Percentiles rank a stretch among this genome's conserved stretches.
Conservation (phyloP, 2,888 invertebrate genomes). For the Lycocerus yunnanus region DNA sequence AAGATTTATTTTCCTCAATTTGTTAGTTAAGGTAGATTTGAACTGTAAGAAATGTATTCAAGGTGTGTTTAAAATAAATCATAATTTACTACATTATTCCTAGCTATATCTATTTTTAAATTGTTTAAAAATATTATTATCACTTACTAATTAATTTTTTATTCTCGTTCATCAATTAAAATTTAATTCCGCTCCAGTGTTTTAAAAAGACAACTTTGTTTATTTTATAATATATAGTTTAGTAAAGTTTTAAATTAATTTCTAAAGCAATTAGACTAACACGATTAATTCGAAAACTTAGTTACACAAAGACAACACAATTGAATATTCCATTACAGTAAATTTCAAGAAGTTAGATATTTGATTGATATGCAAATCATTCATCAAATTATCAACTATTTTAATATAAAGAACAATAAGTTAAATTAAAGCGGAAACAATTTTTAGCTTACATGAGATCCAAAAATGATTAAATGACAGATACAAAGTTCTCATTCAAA, state of each 20-base stretch:
- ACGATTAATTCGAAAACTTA: not conserved
- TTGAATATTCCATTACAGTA: not conserved
- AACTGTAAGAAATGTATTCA: not conserved
- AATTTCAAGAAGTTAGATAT: not conserved
- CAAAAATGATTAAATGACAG: too few relatives aligned
- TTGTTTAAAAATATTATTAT: not conserved
- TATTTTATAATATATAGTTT: not conserved
- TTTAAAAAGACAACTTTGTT: not conserved
- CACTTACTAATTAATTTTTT: not conserved
- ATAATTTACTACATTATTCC: not conserved
- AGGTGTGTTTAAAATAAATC: not conserved
- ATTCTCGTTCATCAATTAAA: not conserved
- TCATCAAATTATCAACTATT: too few relatives aligned
- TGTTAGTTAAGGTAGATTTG: not conserved
- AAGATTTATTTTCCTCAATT: not conserved
- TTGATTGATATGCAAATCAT: not conserved
- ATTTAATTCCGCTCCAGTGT: too few relatives aligned
- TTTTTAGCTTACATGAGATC: too few relatives aligned
- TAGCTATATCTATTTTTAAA: not conserved
- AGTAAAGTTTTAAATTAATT: not conserved
- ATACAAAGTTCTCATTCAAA: too few relatives aligned
- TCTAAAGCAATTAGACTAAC: not conserved
- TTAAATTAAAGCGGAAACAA: too few relatives aligned
- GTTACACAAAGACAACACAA: not conserved
- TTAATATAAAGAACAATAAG: too few relatives aligned